Conservation (phyloP, 2,888 invertebrate species). For the Tachystola acroxantha region DNA sequence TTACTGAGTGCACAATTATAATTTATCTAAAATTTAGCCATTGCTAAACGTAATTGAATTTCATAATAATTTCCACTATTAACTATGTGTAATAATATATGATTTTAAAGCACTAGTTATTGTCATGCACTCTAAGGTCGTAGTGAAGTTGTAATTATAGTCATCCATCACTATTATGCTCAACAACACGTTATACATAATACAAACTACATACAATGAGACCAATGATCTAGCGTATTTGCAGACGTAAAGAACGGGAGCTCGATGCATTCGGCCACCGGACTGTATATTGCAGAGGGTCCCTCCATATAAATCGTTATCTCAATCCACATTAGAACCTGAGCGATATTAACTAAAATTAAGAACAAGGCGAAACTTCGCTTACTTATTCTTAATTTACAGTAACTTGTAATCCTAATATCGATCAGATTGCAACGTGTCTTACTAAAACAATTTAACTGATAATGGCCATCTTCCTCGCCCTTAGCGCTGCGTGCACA, state of each 20-base stretch:
- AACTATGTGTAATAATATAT: conserved; percentile 34
- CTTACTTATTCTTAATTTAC: no score
- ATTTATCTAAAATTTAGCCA: conserved; percentile 18
- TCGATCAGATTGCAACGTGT: no score
- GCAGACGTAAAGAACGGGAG: conserved; percentile 20
- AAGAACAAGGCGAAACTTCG: no score
- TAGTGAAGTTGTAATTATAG: conserved; percentile 19
- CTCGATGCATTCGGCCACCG: no score
- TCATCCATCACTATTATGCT: conserved; percentile 19
- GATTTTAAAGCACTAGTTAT: conserved; percentile 67
- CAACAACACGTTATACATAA: conserved; percentile 24
- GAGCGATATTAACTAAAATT: no score
- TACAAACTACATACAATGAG: conserved; percentile 42
- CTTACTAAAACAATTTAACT: no score
- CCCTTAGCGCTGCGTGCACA: conserved; percentile 35
- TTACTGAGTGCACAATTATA: conserved; percentile 30
- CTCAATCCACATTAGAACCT: no score
- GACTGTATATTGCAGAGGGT: no score
- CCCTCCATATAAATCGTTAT: no score
- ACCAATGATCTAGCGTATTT: conserved; percentile 45
- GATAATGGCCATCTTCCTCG: background rate
- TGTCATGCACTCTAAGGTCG: conserved; percentile 68
- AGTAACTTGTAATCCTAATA: no score
- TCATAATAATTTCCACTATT: conserved; percentile 9
- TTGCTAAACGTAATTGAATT: conserved; percentile 13